phyloP scores from a whole-genome alignment of 2,113 vertebrate genomes.

The Dicrurus megarhynchus region DNA sequence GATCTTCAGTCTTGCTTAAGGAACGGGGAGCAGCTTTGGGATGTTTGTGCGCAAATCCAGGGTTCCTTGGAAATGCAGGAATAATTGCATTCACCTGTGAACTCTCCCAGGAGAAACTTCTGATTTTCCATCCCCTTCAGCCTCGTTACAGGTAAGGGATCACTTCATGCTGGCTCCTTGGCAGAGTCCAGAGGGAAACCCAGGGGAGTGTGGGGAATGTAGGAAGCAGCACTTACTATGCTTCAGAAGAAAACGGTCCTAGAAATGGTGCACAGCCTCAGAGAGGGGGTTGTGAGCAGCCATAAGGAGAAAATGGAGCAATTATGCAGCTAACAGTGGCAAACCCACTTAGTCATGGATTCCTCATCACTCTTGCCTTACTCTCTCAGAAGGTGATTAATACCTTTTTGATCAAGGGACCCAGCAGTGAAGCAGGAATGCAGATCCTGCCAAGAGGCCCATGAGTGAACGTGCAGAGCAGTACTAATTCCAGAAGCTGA shows the following conservation, averaged over 20 bases:
- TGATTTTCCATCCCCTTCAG: neutral
- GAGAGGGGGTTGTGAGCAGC: neutral
- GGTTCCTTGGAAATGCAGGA: neutral
- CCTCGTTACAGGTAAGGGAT: neutral
- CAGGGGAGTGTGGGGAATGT: neutral
- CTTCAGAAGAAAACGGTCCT: neutral
- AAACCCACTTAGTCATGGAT: neutral
- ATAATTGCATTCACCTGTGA: neutral
- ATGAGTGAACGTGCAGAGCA: neutral
- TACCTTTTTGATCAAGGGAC: neutral
- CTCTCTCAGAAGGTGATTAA: neutral
- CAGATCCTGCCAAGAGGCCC: neutral
- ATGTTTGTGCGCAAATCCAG: neutral
- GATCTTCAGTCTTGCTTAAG: neutral
- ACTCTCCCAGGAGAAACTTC: neutral
- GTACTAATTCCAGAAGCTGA: neutral
- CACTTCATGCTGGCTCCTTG: neutral
- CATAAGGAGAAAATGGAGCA: neutral
- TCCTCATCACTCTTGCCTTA: neutral
- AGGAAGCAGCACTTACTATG: neutral
- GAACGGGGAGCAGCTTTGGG: neutral
- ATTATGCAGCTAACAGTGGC: neutral
- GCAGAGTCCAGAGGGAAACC: neutral
- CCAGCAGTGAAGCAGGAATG: neutral
- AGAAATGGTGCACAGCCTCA: neutral